Evolutionary conservation across 92 coral and sea anemone species (phyloP).

Genomic region (Isaurus tuberculatus): DNA sequence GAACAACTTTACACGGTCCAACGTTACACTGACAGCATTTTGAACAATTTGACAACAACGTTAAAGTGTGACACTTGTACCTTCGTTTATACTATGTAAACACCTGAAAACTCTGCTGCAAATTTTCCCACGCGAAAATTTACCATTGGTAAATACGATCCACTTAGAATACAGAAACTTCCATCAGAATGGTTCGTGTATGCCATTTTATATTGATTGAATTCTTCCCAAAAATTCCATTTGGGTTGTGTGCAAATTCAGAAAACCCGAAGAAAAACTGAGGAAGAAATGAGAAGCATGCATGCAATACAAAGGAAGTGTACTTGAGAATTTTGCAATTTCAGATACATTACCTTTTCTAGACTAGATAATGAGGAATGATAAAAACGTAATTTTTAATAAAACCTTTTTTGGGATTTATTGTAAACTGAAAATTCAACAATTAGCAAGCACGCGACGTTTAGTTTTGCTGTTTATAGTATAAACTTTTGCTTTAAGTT

Average conservation of each 20-base stretch:
- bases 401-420: too few relatives aligned
- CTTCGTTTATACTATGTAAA: slow-evolving; percentile 46
- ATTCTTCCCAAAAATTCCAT: background rate
- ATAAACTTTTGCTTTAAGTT: background rate
- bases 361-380: too few relatives aligned
- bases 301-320: background rate
- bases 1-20: background rate
- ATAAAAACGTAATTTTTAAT: too few relatives aligned
- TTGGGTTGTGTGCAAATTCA: background rate
- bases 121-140: slow-evolving; percentile 55
- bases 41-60: slow-evolving; percentile 28
- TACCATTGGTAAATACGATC: slow-evolving; percentile 37
- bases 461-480: background rate
- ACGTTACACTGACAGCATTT: slow-evolving; percentile 9
- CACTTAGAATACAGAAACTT: slow-evolving; percentile 9
- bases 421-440: background rate
- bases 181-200: background rate
- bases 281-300: too few relatives aligned
- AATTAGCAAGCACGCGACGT: background rate
- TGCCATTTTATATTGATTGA: background rate
- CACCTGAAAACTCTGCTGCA: slow-evolving; percentile 1
- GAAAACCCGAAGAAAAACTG: too few relatives aligned
- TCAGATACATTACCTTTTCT: background rate
- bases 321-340: background rate
- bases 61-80: slow-evolving; percentile 9